Evolutionary conservation across 2,888 invertebrate genomes (phyloP).

Genomic region (Eurytoma californica): DNA sequence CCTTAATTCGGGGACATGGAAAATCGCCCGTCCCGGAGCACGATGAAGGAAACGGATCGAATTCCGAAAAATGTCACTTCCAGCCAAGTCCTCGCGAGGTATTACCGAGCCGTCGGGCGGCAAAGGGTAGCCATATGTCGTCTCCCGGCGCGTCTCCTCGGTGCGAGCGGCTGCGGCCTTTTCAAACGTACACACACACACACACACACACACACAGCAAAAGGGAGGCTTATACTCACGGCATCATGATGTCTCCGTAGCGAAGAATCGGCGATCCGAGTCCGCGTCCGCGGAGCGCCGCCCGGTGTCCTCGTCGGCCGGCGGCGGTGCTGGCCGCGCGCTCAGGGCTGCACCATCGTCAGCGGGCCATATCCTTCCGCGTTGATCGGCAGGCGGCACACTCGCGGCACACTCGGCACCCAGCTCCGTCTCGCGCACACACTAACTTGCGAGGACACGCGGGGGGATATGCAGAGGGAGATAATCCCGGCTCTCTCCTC

Average conservation of each 20-base stretch:
- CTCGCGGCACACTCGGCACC: background rate
- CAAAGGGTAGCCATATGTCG: background rate
- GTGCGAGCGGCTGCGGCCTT: too few relatives aligned
- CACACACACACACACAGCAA: too few relatives aligned
- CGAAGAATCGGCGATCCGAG: background rate
- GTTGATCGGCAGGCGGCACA: background rate
- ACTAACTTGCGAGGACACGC: conserved; percentile 1
- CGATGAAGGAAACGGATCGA: too few relatives aligned
- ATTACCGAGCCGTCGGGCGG: background rate
- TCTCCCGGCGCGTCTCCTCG: too few relatives aligned
- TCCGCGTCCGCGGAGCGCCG: background rate
- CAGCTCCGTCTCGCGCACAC: background rate
- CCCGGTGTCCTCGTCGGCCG: background rate
- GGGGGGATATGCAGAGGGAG: background rate
- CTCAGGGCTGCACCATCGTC: background rate
- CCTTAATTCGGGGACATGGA: too few relatives aligned
- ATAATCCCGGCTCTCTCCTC: too few relatives aligned
- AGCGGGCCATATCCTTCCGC: background rate
- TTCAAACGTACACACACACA: too few relatives aligned
- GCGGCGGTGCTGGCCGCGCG: background rate
- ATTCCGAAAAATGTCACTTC: too few relatives aligned
- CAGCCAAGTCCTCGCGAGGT: background rate
- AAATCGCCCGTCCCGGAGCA: too few relatives aligned
- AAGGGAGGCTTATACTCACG: too few relatives aligned
- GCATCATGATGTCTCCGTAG: background rate